Evolutionary conservation across 2,888 invertebrate species (phyloP).

Genomic region (Metalampra italica): DNA sequence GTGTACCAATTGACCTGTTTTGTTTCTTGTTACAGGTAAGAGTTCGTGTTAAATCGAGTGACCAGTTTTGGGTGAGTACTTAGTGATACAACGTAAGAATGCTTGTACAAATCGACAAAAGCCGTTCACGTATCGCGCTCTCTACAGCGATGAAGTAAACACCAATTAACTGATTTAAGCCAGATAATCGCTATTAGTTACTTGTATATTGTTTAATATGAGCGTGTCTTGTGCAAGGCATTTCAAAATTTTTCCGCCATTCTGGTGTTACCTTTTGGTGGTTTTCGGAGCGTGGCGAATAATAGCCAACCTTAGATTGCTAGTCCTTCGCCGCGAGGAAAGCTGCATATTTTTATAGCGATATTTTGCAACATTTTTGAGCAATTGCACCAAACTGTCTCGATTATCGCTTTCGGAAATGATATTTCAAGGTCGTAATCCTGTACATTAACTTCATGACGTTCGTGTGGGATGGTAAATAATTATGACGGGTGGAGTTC

Average conservation of each 20-base stretch:
- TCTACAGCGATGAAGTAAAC: slow-evolving; percentile 53
- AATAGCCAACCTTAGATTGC: slow-evolving; percentile 76
- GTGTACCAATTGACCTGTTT: slow-evolving; percentile 22
- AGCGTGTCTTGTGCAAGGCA: slow-evolving; percentile 65
- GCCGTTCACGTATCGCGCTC: not conserved
- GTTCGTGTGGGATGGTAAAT: slow-evolving; percentile 23
- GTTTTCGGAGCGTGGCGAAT: slow-evolving; percentile 77
- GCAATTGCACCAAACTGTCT: slow-evolving; percentile 41
- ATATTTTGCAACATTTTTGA: slow-evolving; percentile 56
- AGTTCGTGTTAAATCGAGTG: slow-evolving; percentile 17
- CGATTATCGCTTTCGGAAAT: slow-evolving; percentile 40
- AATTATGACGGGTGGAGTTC: slow-evolving; percentile 29
- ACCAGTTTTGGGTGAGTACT: slow-evolving; percentile 36
- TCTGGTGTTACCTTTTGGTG: slow-evolving; percentile 72
- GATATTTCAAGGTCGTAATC: slow-evolving; percentile 38
- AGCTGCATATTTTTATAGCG: slow-evolving; percentile 66
- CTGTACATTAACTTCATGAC: slow-evolving; percentile 15
- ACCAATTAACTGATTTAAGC: slow-evolving; percentile 71
- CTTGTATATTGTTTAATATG: slow-evolving; percentile 73
- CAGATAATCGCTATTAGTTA: slow-evolving; percentile 73
- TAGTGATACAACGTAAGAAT: not conserved
- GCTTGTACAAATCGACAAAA: not conserved
- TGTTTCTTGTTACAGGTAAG: slow-evolving; percentile 66
- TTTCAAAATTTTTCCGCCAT: slow-evolving; percentile 75
- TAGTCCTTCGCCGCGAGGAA: slow-evolving; percentile 74